Evolutionary conservation across 2,888 invertebrate genomes (phyloP).

Genomic region (Torymus tubicola): DNA sequence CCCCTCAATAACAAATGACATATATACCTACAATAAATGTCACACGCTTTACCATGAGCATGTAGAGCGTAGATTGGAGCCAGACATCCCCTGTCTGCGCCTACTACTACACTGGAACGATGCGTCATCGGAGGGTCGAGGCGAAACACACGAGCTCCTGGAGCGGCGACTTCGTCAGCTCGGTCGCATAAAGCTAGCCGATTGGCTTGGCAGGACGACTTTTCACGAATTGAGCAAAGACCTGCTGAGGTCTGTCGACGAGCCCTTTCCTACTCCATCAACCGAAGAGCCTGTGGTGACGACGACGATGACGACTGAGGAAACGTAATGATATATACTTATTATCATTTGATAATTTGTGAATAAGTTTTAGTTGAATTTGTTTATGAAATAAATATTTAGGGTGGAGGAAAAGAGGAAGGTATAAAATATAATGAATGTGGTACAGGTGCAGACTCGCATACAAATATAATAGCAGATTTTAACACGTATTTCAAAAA

Average conservation of each 20-base stretch:
- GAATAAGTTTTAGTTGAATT: too few species aligned
- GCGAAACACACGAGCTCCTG: slow-evolving; percentile 79
- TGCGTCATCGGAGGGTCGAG: slow-evolving; percentile 77
- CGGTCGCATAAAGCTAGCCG: slow-evolving; percentile 79
- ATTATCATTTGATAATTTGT: too few species aligned
- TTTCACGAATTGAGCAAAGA: slow-evolving; percentile 79
- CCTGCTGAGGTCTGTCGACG: slow-evolving; percentile 70
- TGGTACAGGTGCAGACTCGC: too few species aligned
- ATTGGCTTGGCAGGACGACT: slow-evolving; percentile 80
- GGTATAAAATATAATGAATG: too few species aligned
- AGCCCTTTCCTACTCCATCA: not conserved
- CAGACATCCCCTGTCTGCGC: slow-evolving; percentile 78
- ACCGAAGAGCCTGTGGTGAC: not conserved
- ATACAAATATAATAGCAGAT: too few species aligned
- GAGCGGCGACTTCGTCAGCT: slow-evolving; percentile 80
- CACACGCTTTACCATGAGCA: not conserved
- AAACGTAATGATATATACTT: slow-evolving; percentile 1
- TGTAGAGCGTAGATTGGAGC: slow-evolving; percentile 76
- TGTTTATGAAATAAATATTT: too few species aligned
- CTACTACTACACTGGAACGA: slow-evolving; percentile 81
- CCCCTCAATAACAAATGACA: too few species aligned
- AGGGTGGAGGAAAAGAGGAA: too few species aligned
- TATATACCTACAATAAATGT: too few species aligned
- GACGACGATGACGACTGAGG: not conserved
- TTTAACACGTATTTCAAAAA: too few species aligned